Evolutionary conservation across 2,797 vertebrate species (phyloP), one percentile per base, ranked within the genome.

Genomic region (Pseudopleuronectes americanus): DNA sequence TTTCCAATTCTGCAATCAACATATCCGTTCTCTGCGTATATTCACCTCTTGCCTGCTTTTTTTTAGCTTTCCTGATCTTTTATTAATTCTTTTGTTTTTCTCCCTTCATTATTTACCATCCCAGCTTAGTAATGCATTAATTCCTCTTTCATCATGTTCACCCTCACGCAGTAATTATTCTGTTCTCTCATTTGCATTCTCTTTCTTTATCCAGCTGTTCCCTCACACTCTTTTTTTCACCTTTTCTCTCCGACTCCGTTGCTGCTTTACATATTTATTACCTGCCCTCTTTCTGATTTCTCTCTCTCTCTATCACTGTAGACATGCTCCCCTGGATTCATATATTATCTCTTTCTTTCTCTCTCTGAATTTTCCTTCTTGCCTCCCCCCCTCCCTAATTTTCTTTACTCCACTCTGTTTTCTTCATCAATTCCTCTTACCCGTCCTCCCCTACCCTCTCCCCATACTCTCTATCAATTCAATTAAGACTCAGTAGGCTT

Each of bases 401-500:
- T 77, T 68, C 24, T 57, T 55, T 26, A 56, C 60, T 75, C 59
- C 68, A 76, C 51, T 87, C 64, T 76, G 71, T 82, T 77, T 71
- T 74, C 55, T 80, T 79, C 83, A 81, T 89, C 85, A 87, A 59
- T 86, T 85, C 74, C 62, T 71, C 68, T 55, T 52, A 41, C 36
- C 67, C 28, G 3, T 51, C 71, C 36, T 73, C 62, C 57, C 26
- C 68, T 65, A 68, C 38, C 58, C 68, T 74, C 76, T 64, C 66
- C 68, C 75, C 60, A 61, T 77, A 79, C 83, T 89, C 73, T 85
- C 80, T 84, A 84, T 90, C 84, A 88, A 71, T 86, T 86, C 80
- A 90, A 90, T 91, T 92, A 87, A 87, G 83, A 84, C 79, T 88
- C 64, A 21, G 66, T n/a, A 75, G 83, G 87, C 89, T 86, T 88